Base-by-base conservation (phyloP, 2,888 invertebrate species). In the Campoplex nolae region DNA sequence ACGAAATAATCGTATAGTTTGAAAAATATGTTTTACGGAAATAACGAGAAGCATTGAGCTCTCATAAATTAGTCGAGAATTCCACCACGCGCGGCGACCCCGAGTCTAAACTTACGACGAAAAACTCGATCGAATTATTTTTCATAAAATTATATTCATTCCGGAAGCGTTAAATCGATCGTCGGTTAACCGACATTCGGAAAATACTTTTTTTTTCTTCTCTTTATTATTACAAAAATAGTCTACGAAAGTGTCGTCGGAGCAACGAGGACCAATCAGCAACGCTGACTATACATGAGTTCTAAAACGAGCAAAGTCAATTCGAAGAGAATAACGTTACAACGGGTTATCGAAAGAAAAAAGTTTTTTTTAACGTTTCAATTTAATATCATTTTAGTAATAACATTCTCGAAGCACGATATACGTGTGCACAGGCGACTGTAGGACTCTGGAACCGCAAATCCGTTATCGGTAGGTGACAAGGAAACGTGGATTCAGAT, bases 381-480 rank as follows among this genome's bases (percentile, higher is more conserved):
- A 3, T 38, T 38, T 38, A 6, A 6, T 38, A 38, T 38, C 0
- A 32, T 62, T 62, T 13, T 13, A 16, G 23, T 13, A 58, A 58
- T 8, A 62, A 32, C 38, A 38, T 62, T 32, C 32, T 62, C 3
- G 16, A 32, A 62, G 32, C 16, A 62, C 16, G 32, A 32, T 62
- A 32, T 32, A 16, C 1, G 32, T 62, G 11, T 62, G 16, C 32
- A 6, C 32, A 62, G 28, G 62, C 23, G 23, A 23, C 62, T 62
- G 32, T 6, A 32, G 32, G 32, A 62, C 4, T 13, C 16, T 23
- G 23, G 32, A 32, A 32, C 32, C 62, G 16, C 62, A 62, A 62
- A 62, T 2, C 62, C 62, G 62, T 62, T 62, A 62, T 62, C 71
- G 71, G 51, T 18, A 23, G 23, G 28, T 38, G 51, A 54, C 51